phyloP scores from a whole-genome alignment of 2,113 vertebrate genomes.

The Sebastes fasciatus region DNA sequence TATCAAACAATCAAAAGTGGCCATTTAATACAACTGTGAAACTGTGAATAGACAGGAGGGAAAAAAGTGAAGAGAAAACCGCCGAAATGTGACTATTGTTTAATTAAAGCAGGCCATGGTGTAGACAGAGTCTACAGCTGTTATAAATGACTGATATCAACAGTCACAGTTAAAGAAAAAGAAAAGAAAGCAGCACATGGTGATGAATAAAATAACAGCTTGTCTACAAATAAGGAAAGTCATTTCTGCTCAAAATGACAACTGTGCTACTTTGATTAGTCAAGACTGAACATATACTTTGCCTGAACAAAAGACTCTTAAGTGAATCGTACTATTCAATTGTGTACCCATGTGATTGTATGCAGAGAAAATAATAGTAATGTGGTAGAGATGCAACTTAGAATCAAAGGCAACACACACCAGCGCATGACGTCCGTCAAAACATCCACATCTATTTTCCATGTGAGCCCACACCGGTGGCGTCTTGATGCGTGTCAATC shows the following conservation, averaged over 20 bases:
- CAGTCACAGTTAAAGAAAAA: too few relatives aligned
- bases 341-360: background rate
- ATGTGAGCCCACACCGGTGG: background rate
- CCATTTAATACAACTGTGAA: slow-evolving; percentile 8
- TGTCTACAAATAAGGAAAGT: background rate
- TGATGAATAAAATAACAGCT: background rate
- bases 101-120: background rate
- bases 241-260: background rate
- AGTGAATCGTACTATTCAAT: background rate
- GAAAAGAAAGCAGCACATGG: background rate
- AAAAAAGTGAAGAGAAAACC: background rate
- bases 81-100: background rate
- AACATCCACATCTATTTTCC: slow-evolving; percentile 4
- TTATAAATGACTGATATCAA: too few relatives aligned
- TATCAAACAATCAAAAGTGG: background rate
- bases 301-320: background rate
- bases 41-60: background rate
- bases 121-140: background rate
- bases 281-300: background rate
- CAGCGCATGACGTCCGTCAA: background rate
- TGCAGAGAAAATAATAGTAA: too few relatives aligned
- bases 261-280: background rate
- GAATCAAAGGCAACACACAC: background rate
- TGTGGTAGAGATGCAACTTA: background rate
- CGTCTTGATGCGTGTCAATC: background rate